These are phyloP conservation scores for Gerris lacustris DNA, from an alignment of 2,888 invertebrate species.

Conservation along the genomic window DNA sequence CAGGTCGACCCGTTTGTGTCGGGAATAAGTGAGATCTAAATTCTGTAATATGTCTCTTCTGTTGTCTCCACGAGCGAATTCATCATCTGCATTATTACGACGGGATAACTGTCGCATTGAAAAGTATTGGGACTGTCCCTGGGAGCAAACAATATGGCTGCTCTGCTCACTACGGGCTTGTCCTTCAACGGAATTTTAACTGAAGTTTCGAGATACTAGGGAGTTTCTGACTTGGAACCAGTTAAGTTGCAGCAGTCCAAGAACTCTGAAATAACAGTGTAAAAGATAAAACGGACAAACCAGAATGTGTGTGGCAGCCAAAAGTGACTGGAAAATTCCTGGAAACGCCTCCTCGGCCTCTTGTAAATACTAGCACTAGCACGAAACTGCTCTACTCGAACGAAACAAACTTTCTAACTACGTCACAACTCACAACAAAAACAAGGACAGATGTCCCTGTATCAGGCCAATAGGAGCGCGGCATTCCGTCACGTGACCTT, in stretches of 20 bases:
- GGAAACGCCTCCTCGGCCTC: background rate
- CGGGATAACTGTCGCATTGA: background rate
- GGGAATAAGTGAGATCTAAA: background rate
- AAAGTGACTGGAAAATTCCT: background rate
- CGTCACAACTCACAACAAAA: slow-evolving; percentile 4
- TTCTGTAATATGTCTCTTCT: background rate
- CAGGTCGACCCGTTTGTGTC: background rate
- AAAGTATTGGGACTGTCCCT: background rate
- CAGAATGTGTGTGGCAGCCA: background rate
- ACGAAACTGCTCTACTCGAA: background rate
- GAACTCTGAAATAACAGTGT: background rate
- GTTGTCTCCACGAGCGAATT: background rate
- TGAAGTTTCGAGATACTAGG: background rate
- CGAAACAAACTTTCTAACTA: background rate
- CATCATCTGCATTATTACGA: background rate
- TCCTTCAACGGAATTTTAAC: background rate
- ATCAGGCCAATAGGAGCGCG: slow-evolving; percentile 12
- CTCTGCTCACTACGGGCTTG: background rate
- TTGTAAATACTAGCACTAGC: background rate
- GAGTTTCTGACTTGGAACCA: background rate
- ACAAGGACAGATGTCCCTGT: slow-evolving; percentile 6
- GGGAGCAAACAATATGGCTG: slow-evolving; percentile 2
- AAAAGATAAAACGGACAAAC: background rate
- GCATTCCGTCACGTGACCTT: slow-evolving; percentile 16
- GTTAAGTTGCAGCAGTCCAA: background rate